phyloP scores from a whole-genome alignment of 2,113 vertebrate genomes.

The Caranx melampygus region DNA sequence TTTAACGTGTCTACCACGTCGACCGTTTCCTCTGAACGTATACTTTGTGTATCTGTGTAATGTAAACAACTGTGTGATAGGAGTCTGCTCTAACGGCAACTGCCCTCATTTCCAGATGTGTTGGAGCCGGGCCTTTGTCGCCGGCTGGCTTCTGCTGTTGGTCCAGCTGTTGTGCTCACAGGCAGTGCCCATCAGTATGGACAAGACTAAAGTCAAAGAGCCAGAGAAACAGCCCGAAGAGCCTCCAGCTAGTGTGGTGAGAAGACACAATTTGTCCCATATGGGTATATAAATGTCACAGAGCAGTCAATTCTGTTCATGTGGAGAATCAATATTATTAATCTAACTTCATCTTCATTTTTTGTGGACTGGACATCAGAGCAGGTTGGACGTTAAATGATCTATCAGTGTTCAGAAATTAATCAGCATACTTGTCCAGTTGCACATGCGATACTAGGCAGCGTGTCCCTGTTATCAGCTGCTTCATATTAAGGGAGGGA shows the following conservation, averaged over 20 bases:
- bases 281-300: no score
- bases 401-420: background rate
- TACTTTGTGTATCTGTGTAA: no score
- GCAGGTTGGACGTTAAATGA: background rate
- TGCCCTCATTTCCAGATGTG: conserved; percentile 85
- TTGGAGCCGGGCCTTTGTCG: conserved; percentile 71
- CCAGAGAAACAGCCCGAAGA: conserved; percentile 84
- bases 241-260: conserved; percentile 89
- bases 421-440: background rate
- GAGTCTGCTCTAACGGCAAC: background rate
- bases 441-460: background rate
- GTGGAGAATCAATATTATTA: no score
- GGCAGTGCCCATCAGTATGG: conserved; percentile 93
- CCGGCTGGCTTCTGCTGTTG: conserved; percentile 81
- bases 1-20: background rate
- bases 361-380: no score
- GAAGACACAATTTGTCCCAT: conserved; percentile 44
- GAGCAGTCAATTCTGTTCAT: background rate
- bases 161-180: conserved; percentile 82
- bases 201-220: conserved; percentile 91
- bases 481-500: background rate
- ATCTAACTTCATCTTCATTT: no score
- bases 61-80: background rate
- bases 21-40: background rate
- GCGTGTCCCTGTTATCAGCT: background rate